These are phyloP conservation scores for Rhinella marina DNA, from an alignment of 2,797 vertebrate genomes.

Conservation along the genomic window DNA sequence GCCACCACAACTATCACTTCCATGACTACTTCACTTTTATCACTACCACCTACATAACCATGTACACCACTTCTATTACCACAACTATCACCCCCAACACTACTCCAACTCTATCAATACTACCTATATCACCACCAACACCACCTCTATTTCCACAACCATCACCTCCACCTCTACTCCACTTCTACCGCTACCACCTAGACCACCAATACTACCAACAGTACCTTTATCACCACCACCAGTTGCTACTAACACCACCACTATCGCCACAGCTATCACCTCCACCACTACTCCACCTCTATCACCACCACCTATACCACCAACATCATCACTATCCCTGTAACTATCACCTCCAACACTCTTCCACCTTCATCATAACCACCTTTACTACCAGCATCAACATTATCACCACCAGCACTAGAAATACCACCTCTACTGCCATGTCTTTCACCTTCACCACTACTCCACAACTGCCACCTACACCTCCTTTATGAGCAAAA, in stretches of 20 bases:
- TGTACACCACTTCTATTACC: background rate
- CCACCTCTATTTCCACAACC: too few relatives aligned
- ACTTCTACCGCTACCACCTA: background rate
- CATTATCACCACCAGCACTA: background rate
- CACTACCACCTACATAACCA: too few relatives aligned
- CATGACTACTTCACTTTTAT: background rate
- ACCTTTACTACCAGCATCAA: background rate
- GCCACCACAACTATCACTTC: background rate
- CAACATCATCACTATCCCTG: background rate
- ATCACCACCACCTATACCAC: background rate
- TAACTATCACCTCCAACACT: background rate
- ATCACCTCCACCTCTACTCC: background rate
- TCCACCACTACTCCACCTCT: background rate
- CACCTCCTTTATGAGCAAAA: too few relatives aligned
- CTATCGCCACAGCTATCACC: background rate
- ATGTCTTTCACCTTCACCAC: too few relatives aligned
- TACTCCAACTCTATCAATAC: background rate
- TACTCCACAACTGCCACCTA: too few relatives aligned
- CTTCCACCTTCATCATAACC: too few relatives aligned
- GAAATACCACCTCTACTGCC: background rate
- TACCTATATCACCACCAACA: background rate
- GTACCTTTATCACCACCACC: background rate
- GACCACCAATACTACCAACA: background rate
- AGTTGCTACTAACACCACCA: background rate
- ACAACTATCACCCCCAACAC: background rate